Base-by-base conservation (phyloP, 92 coral and sea anemone species). In the Epizoanthus ramosus region DNA sequence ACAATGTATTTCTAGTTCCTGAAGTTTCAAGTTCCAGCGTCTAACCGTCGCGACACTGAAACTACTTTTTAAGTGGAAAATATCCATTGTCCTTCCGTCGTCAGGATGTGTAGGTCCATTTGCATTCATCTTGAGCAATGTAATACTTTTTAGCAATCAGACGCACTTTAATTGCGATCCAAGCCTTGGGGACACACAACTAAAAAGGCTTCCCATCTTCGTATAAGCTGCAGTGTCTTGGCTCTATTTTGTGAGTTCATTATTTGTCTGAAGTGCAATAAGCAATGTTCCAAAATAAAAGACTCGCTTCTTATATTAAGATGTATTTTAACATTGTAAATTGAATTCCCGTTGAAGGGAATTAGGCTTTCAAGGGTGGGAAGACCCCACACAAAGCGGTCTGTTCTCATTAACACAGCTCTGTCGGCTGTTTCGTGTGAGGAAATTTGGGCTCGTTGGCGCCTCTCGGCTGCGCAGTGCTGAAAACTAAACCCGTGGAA, bases 331-430 rank as follows among this genome's bases (percentile, higher is more conserved):
- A 43, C 28, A 18, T 1, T 39, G 19, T 17, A 58, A 60, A 60
- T 60, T 39, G 35, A 15, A 14, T 43, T 67, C 39, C 18, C 50
- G 31, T 25, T 33, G 72, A 67, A 67, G 39, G 35, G 19, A 67
- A 33, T 67, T 5, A 33, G 50, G 8, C 13, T 18, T 28, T 65
- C 13, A 35, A 28, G 75, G 57, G 22, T 53, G 58, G 75, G 6
- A 39, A 16, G 82, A 77, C 82, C 82, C 58, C 82, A 77, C 82
- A 77, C 82, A 41, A 77, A 77, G 82, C 19, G 35, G 18, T 76
- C 70, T 61, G 41, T 43, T 77, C 24, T 77, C 54, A 50, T 45
- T 31, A 59, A 52, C 23, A 77, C 71, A 61, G 31, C 63, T 61
- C 17, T 39, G 21, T 77, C 31, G 31, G 31, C 71, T 77, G 82